Conservation (phyloP, 2,797 vertebrate genomes). For the Chromobotia macracanthus region DNA sequence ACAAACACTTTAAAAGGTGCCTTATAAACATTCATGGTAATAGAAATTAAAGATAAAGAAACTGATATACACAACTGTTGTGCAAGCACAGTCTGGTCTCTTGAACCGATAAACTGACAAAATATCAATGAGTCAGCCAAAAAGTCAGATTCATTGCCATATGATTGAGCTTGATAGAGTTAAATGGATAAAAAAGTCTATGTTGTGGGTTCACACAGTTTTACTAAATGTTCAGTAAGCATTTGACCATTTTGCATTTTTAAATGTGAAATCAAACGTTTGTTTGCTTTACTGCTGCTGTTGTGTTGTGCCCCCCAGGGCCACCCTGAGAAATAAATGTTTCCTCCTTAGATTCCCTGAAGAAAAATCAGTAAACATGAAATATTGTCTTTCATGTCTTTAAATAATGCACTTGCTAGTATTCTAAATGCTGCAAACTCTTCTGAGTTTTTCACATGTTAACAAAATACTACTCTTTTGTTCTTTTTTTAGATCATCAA, state of each 20-base stretch:
- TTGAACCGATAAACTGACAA: neutral
- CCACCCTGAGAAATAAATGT: neutral
- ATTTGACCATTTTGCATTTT: neutral
- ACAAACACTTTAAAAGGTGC: too few relatives aligned
- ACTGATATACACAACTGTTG: too few relatives aligned
- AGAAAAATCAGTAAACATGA: neutral
- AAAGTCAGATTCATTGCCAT: neutral
- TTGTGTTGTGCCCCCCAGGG: neutral
- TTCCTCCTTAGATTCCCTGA: neutral
- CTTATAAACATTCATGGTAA: too few relatives aligned
- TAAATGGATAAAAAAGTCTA: neutral
- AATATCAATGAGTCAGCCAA: neutral
- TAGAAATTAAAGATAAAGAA: too few relatives aligned
- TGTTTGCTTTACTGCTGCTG: neutral
- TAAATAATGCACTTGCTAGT: neutral
- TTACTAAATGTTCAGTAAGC: neutral
- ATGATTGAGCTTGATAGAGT: neutral
- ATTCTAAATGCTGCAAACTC: neutral
- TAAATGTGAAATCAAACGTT: neutral
- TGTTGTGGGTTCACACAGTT: neutral
- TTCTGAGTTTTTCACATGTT: neutral
- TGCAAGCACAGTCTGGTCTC: too few relatives aligned
- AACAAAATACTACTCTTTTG: neutral
- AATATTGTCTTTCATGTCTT: neutral
- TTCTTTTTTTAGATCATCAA: neutral